These are phyloP conservation scores for Pristionchus fissidentatus DNA, from an alignment of 2,888 invertebrate species.

Conservation along the genomic window DNA sequence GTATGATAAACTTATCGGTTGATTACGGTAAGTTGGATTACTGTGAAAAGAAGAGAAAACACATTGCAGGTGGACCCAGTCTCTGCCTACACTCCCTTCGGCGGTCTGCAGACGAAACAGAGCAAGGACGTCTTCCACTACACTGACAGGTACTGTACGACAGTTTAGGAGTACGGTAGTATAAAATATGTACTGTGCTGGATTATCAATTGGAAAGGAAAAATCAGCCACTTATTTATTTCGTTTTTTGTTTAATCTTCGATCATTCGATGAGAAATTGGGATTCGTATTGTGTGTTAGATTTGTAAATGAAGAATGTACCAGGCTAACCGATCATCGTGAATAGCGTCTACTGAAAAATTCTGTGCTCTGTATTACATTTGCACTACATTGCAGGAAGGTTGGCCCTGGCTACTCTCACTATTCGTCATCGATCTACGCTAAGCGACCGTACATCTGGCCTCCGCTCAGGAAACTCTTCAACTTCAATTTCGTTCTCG, in stretches of 20 bases:
- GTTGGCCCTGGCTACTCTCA: slow-evolving; percentile 69
- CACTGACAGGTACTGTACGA: slow-evolving; percentile 63
- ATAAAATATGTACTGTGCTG: too few relatives aligned
- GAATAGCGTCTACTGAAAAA: too few relatives aligned
- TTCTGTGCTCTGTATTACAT: too few relatives aligned
- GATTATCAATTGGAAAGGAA: too few relatives aligned
- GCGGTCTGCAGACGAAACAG: slow-evolving; percentile 57
- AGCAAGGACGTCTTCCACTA: slow-evolving; percentile 64
- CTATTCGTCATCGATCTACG: slow-evolving; percentile 64
- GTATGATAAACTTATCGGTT: too few relatives aligned
- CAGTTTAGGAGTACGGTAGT: too few relatives aligned
- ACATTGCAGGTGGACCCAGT: slow-evolving; percentile 55
- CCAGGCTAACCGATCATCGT: too few relatives aligned
- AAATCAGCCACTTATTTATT: not conserved
- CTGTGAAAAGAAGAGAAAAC: not conserved
- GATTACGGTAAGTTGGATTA: not conserved
- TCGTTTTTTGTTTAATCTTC: not conserved
- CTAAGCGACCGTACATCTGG: slow-evolving; percentile 69
- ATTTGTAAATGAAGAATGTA: too few relatives aligned
- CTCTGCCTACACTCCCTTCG: slow-evolving; percentile 63
- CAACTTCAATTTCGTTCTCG: slow-evolving; percentile 58
- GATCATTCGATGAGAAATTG: not conserved
- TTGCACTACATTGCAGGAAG: slow-evolving; percentile 52
- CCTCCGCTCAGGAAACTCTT: slow-evolving; percentile 67
- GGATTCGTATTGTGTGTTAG: too few relatives aligned